These are phyloP conservation scores for Ginglymostoma cirratum DNA, from an alignment of 2,113 vertebrate species.

Conservation along the genomic window DNA sequence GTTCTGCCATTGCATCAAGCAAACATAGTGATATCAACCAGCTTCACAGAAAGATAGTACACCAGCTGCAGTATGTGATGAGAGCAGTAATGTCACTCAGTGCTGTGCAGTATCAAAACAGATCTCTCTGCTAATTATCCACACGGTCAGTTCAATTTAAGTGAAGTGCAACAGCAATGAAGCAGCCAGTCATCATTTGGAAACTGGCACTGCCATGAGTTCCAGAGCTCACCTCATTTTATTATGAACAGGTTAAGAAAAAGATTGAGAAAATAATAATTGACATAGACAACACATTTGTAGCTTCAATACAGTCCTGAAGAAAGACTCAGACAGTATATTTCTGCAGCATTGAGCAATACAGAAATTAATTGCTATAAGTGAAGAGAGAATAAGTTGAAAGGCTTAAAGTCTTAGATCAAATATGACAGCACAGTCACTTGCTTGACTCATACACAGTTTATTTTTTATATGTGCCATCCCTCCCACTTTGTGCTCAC, in stretches of 20 bases:
- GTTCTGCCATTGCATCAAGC: not conserved
- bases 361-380: not conserved
- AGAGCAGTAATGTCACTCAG: not conserved
- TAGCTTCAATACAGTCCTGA: not conserved
- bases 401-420: not conserved
- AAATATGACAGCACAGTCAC: not conserved
- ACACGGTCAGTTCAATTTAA: not conserved
- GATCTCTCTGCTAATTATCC: not conserved
- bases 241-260: not conserved
- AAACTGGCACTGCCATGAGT: not conserved
- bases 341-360: not conserved
- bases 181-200: not conserved
- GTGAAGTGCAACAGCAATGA: not conserved
- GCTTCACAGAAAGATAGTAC: not conserved
- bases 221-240: not conserved
- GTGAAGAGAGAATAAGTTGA: slow-evolving; percentile 18
- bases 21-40: not conserved
- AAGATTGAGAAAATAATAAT: not conserved
- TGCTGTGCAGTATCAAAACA: not conserved
- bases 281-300: not conserved
- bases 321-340: not conserved
- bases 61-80: not conserved
- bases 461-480: slow-evolving; percentile 31
- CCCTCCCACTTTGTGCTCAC: slow-evolving; percentile 35
- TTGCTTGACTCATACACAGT: slow-evolving; percentile 22